A percentile compares a stretch with the other conserved stretches of the same genome.
Conservation (phyloP, 2,113 vertebrate species). For the Coreoperca whiteheadi region DNA sequence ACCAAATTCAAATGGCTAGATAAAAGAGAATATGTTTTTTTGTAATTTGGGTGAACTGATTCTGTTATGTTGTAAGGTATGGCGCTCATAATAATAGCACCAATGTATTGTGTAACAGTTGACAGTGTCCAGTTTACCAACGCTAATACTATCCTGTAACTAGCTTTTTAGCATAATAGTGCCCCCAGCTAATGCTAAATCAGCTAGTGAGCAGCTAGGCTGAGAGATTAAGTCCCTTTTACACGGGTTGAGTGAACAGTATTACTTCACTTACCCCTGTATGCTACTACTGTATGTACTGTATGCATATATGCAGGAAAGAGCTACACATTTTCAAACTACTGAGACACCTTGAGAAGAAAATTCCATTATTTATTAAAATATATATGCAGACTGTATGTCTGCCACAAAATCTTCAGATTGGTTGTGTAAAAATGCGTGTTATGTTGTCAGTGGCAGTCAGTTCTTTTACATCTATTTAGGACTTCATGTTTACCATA, state of each 20-base stretch:
- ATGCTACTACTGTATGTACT: neutral
- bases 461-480: neutral
- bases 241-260: neutral
- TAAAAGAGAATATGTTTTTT: too few species aligned
- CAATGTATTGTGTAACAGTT: neutral
- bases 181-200: neutral
- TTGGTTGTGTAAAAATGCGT: neutral
- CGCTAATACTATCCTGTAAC: neutral
- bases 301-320: slow-evolving; percentile 7
- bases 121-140: neutral
- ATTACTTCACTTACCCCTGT: neutral
- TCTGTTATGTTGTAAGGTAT: neutral
- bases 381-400: neutral
- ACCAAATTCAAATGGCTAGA: neutral
- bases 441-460: neutral
- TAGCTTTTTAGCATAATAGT: neutral
- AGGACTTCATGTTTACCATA: neutral
- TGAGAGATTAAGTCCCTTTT: neutral
- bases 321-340: neutral
- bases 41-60: too few species aligned
- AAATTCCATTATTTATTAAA: slow-evolving; percentile 34
- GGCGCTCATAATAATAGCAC: too few species aligned
- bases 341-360: slow-evolving; percentile 12
- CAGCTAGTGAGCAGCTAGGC: neutral
- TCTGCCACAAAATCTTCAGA: neutral